These are phyloP conservation scores for Xyrauchen texanus DNA, from an alignment of 2,113 vertebrate genomes.

Conservation along the genomic window DNA sequence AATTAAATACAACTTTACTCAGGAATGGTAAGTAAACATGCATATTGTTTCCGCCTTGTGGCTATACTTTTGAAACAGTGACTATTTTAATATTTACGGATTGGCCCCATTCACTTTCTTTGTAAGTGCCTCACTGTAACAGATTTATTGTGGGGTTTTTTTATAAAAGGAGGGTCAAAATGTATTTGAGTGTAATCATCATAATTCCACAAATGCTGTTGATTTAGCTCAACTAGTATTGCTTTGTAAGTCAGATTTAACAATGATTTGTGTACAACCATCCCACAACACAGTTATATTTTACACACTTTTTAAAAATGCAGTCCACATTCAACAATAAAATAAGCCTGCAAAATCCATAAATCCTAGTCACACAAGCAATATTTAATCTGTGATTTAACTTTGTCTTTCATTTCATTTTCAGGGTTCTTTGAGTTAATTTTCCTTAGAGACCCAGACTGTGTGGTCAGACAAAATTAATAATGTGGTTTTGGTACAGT, in stretches of 20 bases:
- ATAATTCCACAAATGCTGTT: too few relatives aligned
- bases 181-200: too few relatives aligned
- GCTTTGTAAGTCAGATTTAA: background rate
- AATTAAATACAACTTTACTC: too few relatives aligned
- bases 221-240: too few relatives aligned
- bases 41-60: too few relatives aligned
- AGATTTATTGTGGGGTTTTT: too few relatives aligned
- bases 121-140: too few relatives aligned
- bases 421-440: slow-evolving; percentile 3
- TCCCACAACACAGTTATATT: slow-evolving; percentile 50
- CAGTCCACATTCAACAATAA: slow-evolving; percentile 55
- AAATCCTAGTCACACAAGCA: slow-evolving; percentile 46
- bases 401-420: slow-evolving; percentile 32
- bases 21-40: too few relatives aligned
- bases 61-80: too few relatives aligned
- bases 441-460: slow-evolving; percentile 26
- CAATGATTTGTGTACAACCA: slow-evolving; percentile 38
- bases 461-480: slow-evolving; percentile 23
- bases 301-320: slow-evolving; percentile 26
- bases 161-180: too few relatives aligned
- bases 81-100: too few relatives aligned
- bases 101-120: too few relatives aligned
- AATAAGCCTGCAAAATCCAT: slow-evolving; percentile 33
- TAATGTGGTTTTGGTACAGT: slow-evolving; percentile 10
- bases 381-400: slow-evolving; percentile 37